phyloP scores from a whole-genome alignment of 2,113 vertebrate species.

The Microtus richardsoni region DNA sequence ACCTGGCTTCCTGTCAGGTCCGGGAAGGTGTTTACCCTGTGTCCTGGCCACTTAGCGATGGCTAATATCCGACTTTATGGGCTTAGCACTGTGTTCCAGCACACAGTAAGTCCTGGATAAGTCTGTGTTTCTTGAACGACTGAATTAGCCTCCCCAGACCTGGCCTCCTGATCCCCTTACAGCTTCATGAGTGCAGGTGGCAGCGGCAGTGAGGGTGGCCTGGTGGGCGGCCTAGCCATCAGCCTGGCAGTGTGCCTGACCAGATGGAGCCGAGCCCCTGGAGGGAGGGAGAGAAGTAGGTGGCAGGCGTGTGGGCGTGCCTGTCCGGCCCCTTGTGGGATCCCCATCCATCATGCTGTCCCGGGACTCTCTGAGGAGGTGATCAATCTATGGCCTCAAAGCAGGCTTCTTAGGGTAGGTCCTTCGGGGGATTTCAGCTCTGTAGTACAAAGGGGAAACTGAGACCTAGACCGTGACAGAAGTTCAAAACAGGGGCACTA shows the following conservation, averaged over 20 bases:
- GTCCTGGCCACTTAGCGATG: no score
- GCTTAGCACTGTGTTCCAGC: not conserved
- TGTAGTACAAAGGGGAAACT: not conserved
- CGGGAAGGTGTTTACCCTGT: not conserved
- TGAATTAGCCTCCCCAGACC: not conserved
- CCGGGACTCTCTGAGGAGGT: not conserved
- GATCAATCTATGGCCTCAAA: not conserved
- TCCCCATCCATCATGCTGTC: slow-evolving; percentile 59
- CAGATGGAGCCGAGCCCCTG: slow-evolving; percentile 66
- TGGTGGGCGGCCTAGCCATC: slow-evolving; percentile 59
- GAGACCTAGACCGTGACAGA: not conserved
- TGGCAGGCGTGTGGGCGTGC: not conserved
- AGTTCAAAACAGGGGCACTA: not conserved
- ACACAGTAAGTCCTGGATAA: not conserved
- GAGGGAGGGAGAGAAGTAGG: slow-evolving; percentile 10
- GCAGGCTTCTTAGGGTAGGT: not conserved
- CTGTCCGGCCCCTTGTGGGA: not conserved
- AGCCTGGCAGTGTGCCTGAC: slow-evolving; percentile 37
- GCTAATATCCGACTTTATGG: not conserved
- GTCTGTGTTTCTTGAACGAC: not conserved
- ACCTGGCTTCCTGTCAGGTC: not conserved
- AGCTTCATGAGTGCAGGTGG: not conserved
- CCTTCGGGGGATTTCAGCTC: not conserved
- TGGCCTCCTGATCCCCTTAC: not conserved
- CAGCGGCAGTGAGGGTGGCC: not conserved